These are phyloP conservation scores for Nephrotoma appendiculata DNA, from an alignment of 2,888 invertebrate species.

Conservation along the genomic window DNA sequence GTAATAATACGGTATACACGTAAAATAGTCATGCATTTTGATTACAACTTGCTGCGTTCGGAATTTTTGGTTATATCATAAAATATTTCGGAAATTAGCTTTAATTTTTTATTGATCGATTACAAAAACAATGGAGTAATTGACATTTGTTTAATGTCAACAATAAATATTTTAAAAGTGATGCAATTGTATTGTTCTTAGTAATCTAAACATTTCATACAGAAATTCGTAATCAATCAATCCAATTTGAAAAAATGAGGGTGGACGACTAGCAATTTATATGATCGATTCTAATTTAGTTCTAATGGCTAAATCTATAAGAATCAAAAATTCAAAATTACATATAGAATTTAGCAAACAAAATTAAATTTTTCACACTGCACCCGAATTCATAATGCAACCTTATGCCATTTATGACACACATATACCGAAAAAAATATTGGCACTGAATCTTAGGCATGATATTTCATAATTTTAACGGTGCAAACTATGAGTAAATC, in stretches of 20 bases:
- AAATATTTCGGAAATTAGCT: no score
- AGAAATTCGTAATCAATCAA: background rate
- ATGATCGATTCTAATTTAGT: no score
- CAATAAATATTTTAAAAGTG: background rate
- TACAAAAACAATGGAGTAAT: background rate
- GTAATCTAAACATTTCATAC: background rate
- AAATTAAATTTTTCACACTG: background rate
- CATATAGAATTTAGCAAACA: background rate
- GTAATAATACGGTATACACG: no score
- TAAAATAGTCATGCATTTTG: no score
- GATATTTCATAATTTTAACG: background rate
- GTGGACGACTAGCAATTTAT: no score
- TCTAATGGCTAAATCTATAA: no score
- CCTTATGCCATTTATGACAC: background rate
- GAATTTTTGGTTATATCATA: no score
- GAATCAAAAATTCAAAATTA: no score
- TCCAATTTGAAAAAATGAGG: background rate
- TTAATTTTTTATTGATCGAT: background rate
- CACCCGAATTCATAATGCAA: background rate
- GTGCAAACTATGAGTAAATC: background rate
- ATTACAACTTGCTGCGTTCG: no score
- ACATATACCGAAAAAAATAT: background rate
- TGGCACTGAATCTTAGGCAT: background rate
- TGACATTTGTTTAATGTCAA: background rate
- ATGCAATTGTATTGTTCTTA: background rate